Base-by-base conservation (phyloP, 1,140 invertebrate genomes). In the Acromyrmex charruanus region DNA sequence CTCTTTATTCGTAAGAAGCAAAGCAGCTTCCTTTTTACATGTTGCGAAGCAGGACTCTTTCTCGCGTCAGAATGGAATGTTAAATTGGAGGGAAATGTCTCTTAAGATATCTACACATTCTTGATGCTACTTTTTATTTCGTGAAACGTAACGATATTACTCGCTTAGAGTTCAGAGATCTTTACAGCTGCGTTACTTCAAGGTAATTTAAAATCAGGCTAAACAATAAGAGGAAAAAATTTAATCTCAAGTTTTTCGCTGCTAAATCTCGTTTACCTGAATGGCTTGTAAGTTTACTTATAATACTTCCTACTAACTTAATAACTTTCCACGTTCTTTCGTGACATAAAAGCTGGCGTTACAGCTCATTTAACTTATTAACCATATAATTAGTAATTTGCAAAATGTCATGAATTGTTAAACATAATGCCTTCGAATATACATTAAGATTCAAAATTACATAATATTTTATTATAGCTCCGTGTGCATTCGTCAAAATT, bases 1-100 rank as follows among this genome's bases (percentile, higher is more conserved):
- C 16, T 12, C 79, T 71, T 44, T 81, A 81, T 81, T 81, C 79
- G 79, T 79, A 81, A 81, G 79, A 72, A 81, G 79, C 49, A 72
- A 72, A 74, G 55, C 69, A 16, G 80, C 69, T 74, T 51, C 58
- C 80, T 61, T 61, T 63, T 75, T 75, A 49, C 51, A 63, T 21
- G n/a, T 61, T 68, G 68, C 80, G 39, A 61, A 4, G 39, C 59
- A 28, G 28, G 53, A 63, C 55, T 51, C 69, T 49, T 49, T 25
- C 35, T 51, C 59, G 25, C 39, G 80, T 49, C 18, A 31, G 3
- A 75, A 51, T 21, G 58, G 25, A 49, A 74, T 49, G 80, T 61
- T 61, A 84, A 84, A 75, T 84, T 75, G 74, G 21, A 77, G 21
- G 44, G 35, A 77, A 84, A 85, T 25, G 49, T 44, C 61, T 39